Evolutionary conservation across 2,888 invertebrate genomes (phyloP).

Genomic region (Malthinus seriepunctatus): DNA sequence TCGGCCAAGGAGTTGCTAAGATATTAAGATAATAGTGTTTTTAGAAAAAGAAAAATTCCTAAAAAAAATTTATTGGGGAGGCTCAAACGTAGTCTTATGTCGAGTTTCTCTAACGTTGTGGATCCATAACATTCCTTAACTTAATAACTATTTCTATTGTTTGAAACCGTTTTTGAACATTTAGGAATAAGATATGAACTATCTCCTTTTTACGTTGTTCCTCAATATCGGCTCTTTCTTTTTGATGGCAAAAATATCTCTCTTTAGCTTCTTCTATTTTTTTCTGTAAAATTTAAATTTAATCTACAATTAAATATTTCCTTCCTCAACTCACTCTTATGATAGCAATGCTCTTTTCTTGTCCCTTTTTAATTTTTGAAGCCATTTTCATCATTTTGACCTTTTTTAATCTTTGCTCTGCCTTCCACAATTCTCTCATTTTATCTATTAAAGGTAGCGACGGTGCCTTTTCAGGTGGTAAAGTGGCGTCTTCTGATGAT

Average conservation of each 20-base stretch:
- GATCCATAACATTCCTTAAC: constrained; percentile 8
- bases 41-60: no score
- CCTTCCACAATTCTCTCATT: background rate
- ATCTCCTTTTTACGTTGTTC: constrained; percentile 13
- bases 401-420: background rate
- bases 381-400: constrained; percentile 2
- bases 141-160: no score
- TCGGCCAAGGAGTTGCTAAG: no score
- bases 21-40: no score
- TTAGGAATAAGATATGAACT: constrained; percentile 1
- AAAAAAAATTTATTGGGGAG: no score
- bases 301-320: background rate
- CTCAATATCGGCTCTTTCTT: constrained; percentile 14
- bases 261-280: constrained; percentile 21
- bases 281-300: constrained; percentile 10
- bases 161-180: no score
- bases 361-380: constrained; percentile 7
- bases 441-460: background rate
- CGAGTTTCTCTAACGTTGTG: no score
- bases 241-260: constrained; percentile 17
- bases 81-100: no score
- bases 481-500: background rate
- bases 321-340: constrained; percentile 19
- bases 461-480: background rate
- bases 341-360: constrained; percentile 18